Percentiles rank a stretch among this genome's conserved stretches.
Conservation (phyloP, 2,888 invertebrate genomes). For the Trachelus iudaicus region DNA sequence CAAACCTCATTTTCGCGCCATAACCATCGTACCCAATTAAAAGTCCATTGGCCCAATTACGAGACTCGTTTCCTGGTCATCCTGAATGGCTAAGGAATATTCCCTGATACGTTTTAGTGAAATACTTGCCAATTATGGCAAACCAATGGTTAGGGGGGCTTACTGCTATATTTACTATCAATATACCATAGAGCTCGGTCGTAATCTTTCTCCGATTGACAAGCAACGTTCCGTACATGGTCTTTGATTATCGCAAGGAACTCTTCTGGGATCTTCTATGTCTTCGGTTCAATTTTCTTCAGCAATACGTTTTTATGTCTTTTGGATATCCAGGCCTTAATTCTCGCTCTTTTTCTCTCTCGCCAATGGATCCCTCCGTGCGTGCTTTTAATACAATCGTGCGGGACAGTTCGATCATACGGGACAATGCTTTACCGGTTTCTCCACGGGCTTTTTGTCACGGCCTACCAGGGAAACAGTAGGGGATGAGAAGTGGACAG, state of each 20-base stretch:
- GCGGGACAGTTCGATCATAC: conserved; percentile 3
- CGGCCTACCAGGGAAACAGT: background rate
- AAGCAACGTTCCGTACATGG: background rate
- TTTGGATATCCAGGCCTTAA: background rate
- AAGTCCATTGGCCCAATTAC: conserved; percentile 35
- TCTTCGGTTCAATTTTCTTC: background rate
- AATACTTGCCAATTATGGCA: background rate
- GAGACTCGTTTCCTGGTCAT: background rate
- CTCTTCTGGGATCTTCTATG: background rate
- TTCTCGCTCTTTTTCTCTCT: background rate
- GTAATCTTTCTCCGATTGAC: background rate
- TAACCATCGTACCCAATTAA: conserved; percentile 55
- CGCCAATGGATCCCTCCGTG: background rate
- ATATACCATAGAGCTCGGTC: background rate
- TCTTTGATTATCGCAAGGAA: background rate
- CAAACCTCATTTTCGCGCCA: conserved; percentile 31
- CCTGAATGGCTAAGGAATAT: background rate
- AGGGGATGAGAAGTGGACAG: conserved; percentile 13
- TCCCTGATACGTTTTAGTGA: background rate
- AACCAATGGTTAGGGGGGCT: background rate
- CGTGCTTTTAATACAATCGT: background rate
- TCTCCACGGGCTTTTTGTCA: conserved; percentile 22
- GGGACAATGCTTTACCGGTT: conserved; percentile 13
- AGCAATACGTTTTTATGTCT: background rate
- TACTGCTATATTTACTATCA: background rate